Evolutionary conservation across 2,888 invertebrate genomes (phyloP), one percentile per base, ranked within the genome.

Genomic region (Rhabditoides inermis): DNA sequence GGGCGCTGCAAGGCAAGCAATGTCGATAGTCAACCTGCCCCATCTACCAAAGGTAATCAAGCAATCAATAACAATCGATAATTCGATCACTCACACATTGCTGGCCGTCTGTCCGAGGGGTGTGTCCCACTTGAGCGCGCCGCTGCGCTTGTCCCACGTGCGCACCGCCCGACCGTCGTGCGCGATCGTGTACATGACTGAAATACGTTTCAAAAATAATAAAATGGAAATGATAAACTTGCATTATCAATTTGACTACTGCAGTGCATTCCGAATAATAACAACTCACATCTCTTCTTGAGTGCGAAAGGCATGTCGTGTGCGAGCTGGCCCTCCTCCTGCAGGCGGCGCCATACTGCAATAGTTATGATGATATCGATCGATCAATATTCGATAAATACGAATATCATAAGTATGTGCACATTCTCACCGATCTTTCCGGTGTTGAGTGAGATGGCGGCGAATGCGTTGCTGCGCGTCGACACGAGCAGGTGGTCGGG

Each of bases 271-370:
- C 18, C 15, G 18, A 2, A 26, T n/a, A n/a, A n/a, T n/a, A 30
- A 45, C 25, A n/a, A 45, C 12, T 18, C 49, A 18, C 27, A 40
- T 54, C 27, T 27, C 26, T 12, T 40, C 45, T 15, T 26, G 41
- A 12, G 26, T 10, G 23, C 22, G 18, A 5, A 32, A 26, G 28
- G 25, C 15, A 4, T 25, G 12, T 2, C 35, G 30, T 27, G 32
- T 20, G 20, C 44, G 10, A 47, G 46, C 7, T 37, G 25, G 39
- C 32, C 23, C 4, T 39, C 49, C 42, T 61, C 69, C 41, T 69
- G 58, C 15, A 69, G 40, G 27, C 64, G 61, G 15, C 72, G 53
- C 72, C 72, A 72, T 15, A 49, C 72, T 72, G 41, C 47, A 70
- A 53, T 41, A 28, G 12, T 18, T 32, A 36, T 2, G 20, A 27